Evolutionary conservation across 2,888 invertebrate genomes (phyloP), one percentile per base, ranked within the genome.

Genomic region (Itoplectis maculator): DNA sequence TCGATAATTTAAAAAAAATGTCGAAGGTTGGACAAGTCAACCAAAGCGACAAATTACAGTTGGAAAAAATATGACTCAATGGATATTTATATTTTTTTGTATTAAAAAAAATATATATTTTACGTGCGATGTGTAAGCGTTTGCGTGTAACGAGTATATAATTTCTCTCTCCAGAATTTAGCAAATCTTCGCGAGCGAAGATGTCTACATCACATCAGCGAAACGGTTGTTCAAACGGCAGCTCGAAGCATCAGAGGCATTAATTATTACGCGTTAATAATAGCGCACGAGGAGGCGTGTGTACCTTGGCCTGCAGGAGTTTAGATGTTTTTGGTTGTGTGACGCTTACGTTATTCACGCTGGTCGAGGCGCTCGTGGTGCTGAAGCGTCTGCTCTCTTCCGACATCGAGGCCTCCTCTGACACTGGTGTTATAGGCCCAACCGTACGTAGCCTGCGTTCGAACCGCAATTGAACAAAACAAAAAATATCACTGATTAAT

Each of bases 291-390:
- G 76, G 63, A 63, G 74, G 76, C 69, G 82, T 75, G 82, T 75
- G 78, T 90, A 90, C 90, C 90, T 90, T 89, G 83, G 86, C 86
- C 87, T 85, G 88, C 79, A 89, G 88, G 81, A 87, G 87, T 84
- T 85, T 86, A 88, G 87, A 88, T 84, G 86, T 86, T 87, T 89
- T 88, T 79, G 88, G 87, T 80, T 87, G 88, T 86, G 88, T 86
- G 87, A 87, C 87, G 88, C 90, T 90, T 89, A 90, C 90, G 85
- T 90, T 91, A 87, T 90, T 90, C 87, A 88, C 86, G 85, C 89
- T 91, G 87, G 86, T 88, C 79, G 90, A 90, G 79, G 89, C 87
- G 84, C 89, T 90, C 74, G 89, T 88, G 73, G 84, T 87, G 86
- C 90, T 89, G 86, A 86, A 86, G 77, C 88, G 87, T 82, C 88